A percentile compares a stretch with the other conserved stretches of the same genome.
phyloP scores from a whole-genome alignment of 2,113 vertebrate genomes.

The Chionis minor region DNA sequence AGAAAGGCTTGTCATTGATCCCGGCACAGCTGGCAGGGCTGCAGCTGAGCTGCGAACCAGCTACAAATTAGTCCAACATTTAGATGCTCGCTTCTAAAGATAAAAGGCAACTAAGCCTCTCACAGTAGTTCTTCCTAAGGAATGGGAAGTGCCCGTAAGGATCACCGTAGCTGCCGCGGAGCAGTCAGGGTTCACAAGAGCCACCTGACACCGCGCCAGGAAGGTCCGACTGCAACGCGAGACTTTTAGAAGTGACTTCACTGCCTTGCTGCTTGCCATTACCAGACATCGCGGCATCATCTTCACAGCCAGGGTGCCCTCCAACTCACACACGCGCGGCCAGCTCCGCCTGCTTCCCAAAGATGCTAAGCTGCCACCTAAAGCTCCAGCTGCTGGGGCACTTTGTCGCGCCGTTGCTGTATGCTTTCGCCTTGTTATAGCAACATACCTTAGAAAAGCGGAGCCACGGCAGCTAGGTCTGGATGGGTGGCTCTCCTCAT shows the following conservation, averaged over 20 bases:
- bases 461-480: neutral
- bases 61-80: constrained; percentile 55
- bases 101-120: constrained; percentile 34
- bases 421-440: neutral
- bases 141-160: constrained; percentile 34
- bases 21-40: constrained; percentile 28
- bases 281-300: neutral
- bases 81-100: constrained; percentile 45
- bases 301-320: neutral
- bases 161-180: neutral
- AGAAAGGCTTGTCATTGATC: constrained; percentile 57
- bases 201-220: neutral
- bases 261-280: neutral
- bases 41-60: constrained; percentile 33
- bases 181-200: neutral
- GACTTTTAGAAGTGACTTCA: neutral
- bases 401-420: neutral
- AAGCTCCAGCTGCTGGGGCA: neutral
- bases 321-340: neutral
- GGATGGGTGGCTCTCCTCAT: neutral
- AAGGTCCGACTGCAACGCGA: neutral
- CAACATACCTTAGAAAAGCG: neutral
- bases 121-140: constrained; percentile 42
- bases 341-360: neutral
- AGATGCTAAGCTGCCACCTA: neutral